Evolutionary conservation across 2,113 vertebrate genomes (phyloP), one percentile per base, ranked within the genome.

Genomic region (Bambusicola thoracicus): DNA sequence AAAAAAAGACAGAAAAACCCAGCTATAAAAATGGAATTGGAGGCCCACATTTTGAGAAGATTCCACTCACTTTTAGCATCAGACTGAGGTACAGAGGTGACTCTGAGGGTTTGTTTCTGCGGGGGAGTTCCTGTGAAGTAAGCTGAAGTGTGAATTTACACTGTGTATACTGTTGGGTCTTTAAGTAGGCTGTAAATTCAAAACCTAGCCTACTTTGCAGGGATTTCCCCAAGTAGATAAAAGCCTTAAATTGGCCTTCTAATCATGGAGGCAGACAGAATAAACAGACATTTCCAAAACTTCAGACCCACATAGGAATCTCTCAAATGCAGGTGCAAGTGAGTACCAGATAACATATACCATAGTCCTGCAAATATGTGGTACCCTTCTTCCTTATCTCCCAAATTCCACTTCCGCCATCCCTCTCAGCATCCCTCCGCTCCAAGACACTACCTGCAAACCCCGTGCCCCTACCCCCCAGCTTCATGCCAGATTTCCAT

Each of bases 61-160:
- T 94, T 94, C 82, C 90, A 94, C 93, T 95, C 87, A 91, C 93
- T 95, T 94, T 94, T 74, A 97, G 80, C 92, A 94, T 90, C 95
- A 95, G 88, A 80, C 93, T 95, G 87, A 94, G 95, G 93, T 96
- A 96, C 94, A 96, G 95, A 96, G 96, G 95, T 96, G 95, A 97
- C 91, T 94, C 96, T 78, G 93, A 96, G 96, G 93, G 93, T 96
- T 96, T 95, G 95, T 92, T 94, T 93, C 95, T 96, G 96, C 2
- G 95, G 95, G 83, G 96, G 96, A 95, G 95, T 92, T 96, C 90
- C 92, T 92, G 90, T 84, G 92, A 96, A 95, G 79, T 88, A 90
- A 93, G 90, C 85, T 78, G 21, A 95, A 96, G 96, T 92, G 96
- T 95, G 93, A 96, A 96, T 96, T 96, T 95, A 90, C 85, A 74